A percentile compares a stretch with the other conserved stretches of the same genome.
phyloP scores from a whole-genome alignment of 2,113 vertebrate species.

The Trematocara nigrifrons region DNA sequence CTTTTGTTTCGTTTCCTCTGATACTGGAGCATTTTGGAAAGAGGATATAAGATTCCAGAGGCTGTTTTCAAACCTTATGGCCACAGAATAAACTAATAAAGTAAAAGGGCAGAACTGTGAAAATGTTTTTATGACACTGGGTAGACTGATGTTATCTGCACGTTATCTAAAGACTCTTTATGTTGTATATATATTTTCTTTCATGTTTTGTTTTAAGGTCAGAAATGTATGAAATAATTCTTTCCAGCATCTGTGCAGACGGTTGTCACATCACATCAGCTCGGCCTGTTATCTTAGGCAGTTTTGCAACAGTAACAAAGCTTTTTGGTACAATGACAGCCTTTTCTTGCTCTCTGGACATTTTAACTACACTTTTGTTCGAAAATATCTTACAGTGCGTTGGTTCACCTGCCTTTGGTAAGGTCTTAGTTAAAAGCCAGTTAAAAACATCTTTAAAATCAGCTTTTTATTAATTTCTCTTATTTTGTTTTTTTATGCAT shows the following conservation, averaged over 20 bases:
- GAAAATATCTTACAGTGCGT: not conserved
- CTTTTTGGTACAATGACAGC: not conserved
- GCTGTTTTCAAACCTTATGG: not conserved
- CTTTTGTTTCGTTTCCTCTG: not conserved
- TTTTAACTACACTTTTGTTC: not conserved
- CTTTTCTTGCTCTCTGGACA: not conserved
- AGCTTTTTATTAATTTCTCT: not conserved
- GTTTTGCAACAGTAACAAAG: not conserved
- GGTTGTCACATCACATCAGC: not conserved
- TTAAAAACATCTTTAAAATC: not conserved
- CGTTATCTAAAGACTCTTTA: not conserved
- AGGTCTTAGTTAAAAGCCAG: not conserved
- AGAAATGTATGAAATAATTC: not conserved
- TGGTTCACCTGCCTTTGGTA: not conserved
- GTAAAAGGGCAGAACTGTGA: not conserved
- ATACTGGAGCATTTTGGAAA: not conserved
- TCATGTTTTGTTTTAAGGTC: not conserved
- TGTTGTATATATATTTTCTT: not conserved
- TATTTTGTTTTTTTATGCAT: not conserved
- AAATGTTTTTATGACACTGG: not conserved
- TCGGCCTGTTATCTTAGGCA: not conserved
- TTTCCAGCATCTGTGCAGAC: not conserved
- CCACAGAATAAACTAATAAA: not conserved
- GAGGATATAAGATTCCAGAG: not conserved
- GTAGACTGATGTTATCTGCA: not conserved